Percentiles rank a stretch among this genome's conserved stretches.
These are phyloP conservation scores for Irena cyanogastra DNA, from an alignment of 2,113 vertebrate genomes.

Conservation along the genomic window DNA sequence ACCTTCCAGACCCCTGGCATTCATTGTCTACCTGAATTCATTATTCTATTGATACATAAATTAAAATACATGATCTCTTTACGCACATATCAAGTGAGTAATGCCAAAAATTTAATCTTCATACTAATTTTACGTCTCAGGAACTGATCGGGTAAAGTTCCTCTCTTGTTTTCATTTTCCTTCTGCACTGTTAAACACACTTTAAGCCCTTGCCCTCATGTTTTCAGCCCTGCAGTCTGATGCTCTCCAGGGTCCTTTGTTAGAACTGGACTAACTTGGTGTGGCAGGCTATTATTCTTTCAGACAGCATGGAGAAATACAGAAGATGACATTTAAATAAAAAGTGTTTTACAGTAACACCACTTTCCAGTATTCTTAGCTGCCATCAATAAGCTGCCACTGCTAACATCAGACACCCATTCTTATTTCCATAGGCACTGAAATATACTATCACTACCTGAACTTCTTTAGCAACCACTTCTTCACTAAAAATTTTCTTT, in stretches of 20 bases:
- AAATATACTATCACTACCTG: background rate
- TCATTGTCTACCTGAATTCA: background rate
- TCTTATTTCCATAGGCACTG: background rate
- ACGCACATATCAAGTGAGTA: background rate
- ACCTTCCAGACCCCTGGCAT: background rate
- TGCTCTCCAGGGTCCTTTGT: background rate
- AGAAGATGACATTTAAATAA: background rate
- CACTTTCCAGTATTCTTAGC: background rate
- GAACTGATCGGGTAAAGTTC: background rate
- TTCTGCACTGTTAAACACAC: background rate
- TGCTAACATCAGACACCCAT: background rate
- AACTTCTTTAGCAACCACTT: background rate
- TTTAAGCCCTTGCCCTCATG: rapidly evolving
- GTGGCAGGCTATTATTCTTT: background rate
- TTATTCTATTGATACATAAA: background rate
- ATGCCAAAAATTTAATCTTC: background rate
- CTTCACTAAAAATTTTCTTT: background rate
- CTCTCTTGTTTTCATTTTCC: background rate
- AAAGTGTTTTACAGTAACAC: background rate
- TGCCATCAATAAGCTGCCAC: background rate
- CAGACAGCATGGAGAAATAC: background rate
- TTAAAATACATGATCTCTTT: background rate
- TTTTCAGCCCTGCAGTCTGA: background rate
- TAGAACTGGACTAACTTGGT: background rate
- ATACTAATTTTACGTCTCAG: background rate